These are phyloP conservation scores for Siniperca obscura DNA, from an alignment of 2,797 vertebrate species.

Conservation along the genomic window DNA sequence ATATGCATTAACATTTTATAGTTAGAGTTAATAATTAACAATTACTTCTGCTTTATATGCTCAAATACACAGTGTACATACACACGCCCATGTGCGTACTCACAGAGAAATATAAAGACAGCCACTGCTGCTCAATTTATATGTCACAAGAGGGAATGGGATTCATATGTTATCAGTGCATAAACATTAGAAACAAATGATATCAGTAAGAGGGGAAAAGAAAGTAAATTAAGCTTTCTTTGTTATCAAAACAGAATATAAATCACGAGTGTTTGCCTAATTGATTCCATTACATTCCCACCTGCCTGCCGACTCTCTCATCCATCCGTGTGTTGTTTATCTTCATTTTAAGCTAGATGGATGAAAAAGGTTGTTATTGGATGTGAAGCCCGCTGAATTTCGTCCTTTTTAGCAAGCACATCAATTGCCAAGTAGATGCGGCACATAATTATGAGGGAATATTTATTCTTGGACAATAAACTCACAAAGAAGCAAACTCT, in stretches of 20 bases:
- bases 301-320: conserved; percentile 71
- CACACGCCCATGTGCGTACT: background rate
- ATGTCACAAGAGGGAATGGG: conserved; percentile 33
- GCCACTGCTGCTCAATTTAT: conserved; percentile 16
- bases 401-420: conserved; percentile 46
- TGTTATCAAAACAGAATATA: conserved; percentile 76
- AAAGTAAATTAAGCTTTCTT: conserved; percentile 72
- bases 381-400: conserved; percentile 55
- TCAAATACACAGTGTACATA: conserved; percentile 1
- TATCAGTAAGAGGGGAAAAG: conserved; percentile 45
- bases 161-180: conserved; percentile 65
- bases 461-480: conserved; percentile 51
- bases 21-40: conserved; percentile 52
- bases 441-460: conserved; percentile 55
- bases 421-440: conserved; percentile 68
- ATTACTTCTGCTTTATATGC: conserved; percentile 24
- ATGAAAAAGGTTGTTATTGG: conserved; percentile 61
- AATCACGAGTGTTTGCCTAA: conserved; percentile 81
- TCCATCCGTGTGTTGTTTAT: conserved; percentile 74
- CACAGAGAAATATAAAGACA: conserved; percentile 4
- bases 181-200: conserved; percentile 71
- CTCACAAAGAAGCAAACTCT: conserved; percentile 40
- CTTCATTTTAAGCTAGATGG: conserved; percentile 70
- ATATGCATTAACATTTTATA: conserved; percentile 46
- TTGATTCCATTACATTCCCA: conserved; percentile 82